Percentiles rank a stretch among this genome's conserved stretches.
Conservation (phyloP, 2,888 invertebrate genomes). For the Nomada flava region DNA sequence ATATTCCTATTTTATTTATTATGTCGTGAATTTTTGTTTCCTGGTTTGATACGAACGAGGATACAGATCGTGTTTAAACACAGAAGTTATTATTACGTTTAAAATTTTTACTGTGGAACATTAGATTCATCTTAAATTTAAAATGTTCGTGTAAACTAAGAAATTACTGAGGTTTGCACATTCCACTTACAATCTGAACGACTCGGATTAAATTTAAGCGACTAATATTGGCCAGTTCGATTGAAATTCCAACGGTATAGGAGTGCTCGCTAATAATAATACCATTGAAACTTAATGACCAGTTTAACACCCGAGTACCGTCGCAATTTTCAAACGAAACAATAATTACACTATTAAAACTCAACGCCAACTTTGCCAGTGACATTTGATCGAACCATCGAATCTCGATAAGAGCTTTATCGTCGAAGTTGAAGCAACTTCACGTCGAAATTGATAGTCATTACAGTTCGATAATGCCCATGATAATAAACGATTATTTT, state of each 20-base stretch:
- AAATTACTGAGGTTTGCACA: no score
- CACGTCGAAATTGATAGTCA: not conserved
- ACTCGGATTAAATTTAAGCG: no score
- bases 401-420: not conserved
- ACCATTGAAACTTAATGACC: not conserved
- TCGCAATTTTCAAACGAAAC: not conserved
- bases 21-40: not conserved
- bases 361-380: slow-evolving; percentile 3
- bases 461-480: not conserved
- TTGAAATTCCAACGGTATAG: no score
- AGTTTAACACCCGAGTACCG: not conserved
- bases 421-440: not conserved
- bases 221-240: no score
- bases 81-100: no score
- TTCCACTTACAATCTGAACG: no score
- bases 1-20: slow-evolving; percentile 3
- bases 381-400: not conserved
- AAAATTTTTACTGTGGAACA: no score
- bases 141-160: no score
- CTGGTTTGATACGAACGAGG: not conserved
- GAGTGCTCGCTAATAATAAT: not conserved
- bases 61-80: no score
- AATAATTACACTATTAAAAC: slow-evolving; percentile 14
- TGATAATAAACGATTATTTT: not conserved
- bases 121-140: no score